Evolutionary conservation across 1,140 invertebrate species (phyloP).

Genomic region (Anthonomus grandis): DNA sequence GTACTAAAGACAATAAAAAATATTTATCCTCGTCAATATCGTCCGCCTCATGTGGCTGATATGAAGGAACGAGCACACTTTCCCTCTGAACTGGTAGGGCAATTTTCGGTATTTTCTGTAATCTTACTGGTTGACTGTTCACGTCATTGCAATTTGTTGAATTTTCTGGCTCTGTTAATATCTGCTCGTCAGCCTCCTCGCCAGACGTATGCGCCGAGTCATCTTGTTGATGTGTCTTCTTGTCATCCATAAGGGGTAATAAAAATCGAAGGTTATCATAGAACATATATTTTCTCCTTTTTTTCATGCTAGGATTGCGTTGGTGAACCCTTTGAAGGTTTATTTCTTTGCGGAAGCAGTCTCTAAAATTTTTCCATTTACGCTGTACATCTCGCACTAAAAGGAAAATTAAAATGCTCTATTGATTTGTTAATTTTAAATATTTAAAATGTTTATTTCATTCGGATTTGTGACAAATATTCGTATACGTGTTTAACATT

Average conservation of each 20-base stretch:
- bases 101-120: too few species aligned
- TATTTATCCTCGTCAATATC: constrained; percentile 7
- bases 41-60: not conserved
- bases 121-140: too few species aligned
- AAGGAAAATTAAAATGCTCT: too few species aligned
- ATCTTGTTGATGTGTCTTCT: not conserved
- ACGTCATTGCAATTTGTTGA: too few species aligned
- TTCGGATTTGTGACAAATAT: too few species aligned
- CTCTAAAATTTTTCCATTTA: constrained; percentile 2
- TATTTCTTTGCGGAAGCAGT: constrained; percentile 3
- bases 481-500: too few species aligned
- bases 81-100: too few species aligned
- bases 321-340: not conserved
- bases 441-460: too few species aligned
- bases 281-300: constrained; percentile 1
- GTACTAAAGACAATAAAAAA: constrained; percentile 4
- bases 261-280: not conserved
- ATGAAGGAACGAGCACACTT: not conserved
- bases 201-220: not conserved
- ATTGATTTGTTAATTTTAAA: too few species aligned
- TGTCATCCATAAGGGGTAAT: too few species aligned
- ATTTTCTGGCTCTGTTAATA: too few species aligned
- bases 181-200: not conserved
- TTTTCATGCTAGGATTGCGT: not conserved
- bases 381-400: not conserved